Base-by-base conservation (phyloP, 2,888 invertebrate species). In the Pseudococcus jackbeardsleyi region DNA sequence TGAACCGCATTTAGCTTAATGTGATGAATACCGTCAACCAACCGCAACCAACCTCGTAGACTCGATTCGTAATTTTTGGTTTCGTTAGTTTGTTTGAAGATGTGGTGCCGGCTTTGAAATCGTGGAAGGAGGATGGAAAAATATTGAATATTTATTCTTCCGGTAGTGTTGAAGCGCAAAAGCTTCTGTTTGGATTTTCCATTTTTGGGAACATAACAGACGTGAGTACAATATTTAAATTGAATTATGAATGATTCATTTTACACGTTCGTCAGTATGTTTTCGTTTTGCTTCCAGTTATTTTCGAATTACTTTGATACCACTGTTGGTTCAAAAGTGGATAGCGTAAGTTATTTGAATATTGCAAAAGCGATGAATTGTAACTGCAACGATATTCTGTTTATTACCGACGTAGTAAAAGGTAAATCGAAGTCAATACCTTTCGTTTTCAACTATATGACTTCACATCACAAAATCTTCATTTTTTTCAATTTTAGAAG, bases 91-190 rank as follows among this genome's bases (percentile, higher is more conserved):
- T 99, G 46, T 99, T 95, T 91, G 94, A 95, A 12, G 99, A 99
- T 92, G 98, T 98, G 0, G 93, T 94, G 0, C 92, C 93, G 19
- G 95, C 95, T 0, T 93, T 99, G 84, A 93, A 95, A 91, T 92
- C 93, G 89, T 96, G 98, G 95, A 93, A 93, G 4, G 92, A 94
- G 5, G 92, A 93, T 17, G 95, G 95, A 42, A 93, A 94, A 54
- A 94, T 94, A 89, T 92, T 98, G 85, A 97, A 95, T 91, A 95
- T 98, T 89, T 99, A 96, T 92, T 98, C 98, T 0, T 98, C 98
- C 42, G 98, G 98, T 84, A 97, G 97, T 88, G 94, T 97, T 0
- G 95, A 96, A 90, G 96, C 98, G 17, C 99, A 99, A 91, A 96
- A 97, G 91, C 93, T 98, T 12, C 93, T 98, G 5, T 98, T 98